A percentile compares a stretch with the other conserved stretches of the same genome.
Conservation (phyloP, 2,888 invertebrate species). For the Diaphora mendica region DNA sequence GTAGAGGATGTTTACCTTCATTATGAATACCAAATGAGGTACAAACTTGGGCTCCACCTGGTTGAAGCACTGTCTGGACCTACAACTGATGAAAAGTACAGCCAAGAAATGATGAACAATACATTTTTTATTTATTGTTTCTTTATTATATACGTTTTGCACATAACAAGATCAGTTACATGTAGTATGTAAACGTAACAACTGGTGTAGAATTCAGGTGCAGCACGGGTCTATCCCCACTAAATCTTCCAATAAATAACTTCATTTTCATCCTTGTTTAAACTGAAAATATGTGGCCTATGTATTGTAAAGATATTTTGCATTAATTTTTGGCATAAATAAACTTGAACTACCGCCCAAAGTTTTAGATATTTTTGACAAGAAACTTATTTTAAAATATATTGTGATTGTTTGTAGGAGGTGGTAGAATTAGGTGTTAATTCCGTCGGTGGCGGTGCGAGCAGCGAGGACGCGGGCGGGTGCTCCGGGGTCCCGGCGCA, state of each 20-base stretch:
- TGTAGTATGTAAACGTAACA: too few species aligned
- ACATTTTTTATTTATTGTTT: too few species aligned
- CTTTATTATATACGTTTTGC: too few species aligned
- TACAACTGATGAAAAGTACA: too few species aligned
- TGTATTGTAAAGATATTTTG: not conserved
- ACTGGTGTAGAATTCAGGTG: too few species aligned
- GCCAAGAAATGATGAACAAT: too few species aligned
- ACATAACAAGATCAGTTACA: too few species aligned
- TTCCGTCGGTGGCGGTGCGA: slow-evolving; percentile 43
- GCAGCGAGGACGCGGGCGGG: slow-evolving; percentile 71
- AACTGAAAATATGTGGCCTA: not conserved
- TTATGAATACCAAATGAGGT: not conserved
- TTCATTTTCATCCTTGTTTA: not conserved
- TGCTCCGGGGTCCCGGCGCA: slow-evolving; percentile 92
- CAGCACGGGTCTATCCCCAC: too few species aligned
- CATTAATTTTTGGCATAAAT: not conserved
- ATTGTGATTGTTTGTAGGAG: slow-evolving; percentile 57
- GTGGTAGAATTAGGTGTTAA: slow-evolving; percentile 72
- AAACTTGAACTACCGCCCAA: not conserved
- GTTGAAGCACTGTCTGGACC: too few species aligned
- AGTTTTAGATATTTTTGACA: not conserved
- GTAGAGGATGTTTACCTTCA: not conserved
- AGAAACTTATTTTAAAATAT: not conserved
- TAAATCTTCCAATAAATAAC: not conserved
- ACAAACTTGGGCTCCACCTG: too few species aligned